phyloP scores from a whole-genome alignment of 1,140 invertebrate species.

The Bombus pyrosoma region DNA sequence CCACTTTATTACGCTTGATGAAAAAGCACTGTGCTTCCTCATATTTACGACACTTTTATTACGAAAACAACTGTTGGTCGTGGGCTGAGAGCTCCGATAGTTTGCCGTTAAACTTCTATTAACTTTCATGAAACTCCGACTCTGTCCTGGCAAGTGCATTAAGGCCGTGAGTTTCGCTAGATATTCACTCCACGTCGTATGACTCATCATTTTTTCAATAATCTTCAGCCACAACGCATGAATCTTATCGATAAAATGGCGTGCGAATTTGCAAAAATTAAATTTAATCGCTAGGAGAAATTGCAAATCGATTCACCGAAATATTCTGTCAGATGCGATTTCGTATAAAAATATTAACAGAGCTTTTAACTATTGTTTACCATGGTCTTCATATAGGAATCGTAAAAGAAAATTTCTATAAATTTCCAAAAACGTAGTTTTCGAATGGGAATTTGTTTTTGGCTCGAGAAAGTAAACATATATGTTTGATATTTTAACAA shows the following conservation, averaged over 20 bases:
- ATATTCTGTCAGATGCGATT: too few relatives aligned
- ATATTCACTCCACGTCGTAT: not conserved
- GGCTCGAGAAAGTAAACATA: not conserved
- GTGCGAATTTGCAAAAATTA: not conserved
- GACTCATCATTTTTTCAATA: not conserved
- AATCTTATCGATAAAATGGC: not conserved
- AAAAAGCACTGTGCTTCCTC: slow-evolving; percentile 28
- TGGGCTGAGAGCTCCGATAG: slow-evolving; percentile 2
- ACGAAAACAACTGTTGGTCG: slow-evolving; percentile 42
- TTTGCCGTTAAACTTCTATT: slow-evolving; percentile 46
- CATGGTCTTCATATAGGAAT: too few relatives aligned
- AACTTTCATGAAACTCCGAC: slow-evolving; percentile 26
- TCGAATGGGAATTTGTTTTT: not conserved
- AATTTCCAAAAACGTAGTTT: not conserved
- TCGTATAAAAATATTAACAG: too few relatives aligned
- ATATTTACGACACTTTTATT: slow-evolving; percentile 51
- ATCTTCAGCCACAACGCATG: not conserved
- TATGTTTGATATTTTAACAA: not conserved
- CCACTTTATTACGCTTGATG: slow-evolving; percentile 45
- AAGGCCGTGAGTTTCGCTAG: slow-evolving; percentile 4
- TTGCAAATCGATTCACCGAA: too few relatives aligned
- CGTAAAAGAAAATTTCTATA: too few relatives aligned
- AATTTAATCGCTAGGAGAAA: too few relatives aligned
- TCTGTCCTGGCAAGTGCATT: not conserved
- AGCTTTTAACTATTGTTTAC: too few relatives aligned